Evolutionary conservation across 2,113 vertebrate genomes (phyloP).

Genomic region (Antechinus stuartii): DNA sequence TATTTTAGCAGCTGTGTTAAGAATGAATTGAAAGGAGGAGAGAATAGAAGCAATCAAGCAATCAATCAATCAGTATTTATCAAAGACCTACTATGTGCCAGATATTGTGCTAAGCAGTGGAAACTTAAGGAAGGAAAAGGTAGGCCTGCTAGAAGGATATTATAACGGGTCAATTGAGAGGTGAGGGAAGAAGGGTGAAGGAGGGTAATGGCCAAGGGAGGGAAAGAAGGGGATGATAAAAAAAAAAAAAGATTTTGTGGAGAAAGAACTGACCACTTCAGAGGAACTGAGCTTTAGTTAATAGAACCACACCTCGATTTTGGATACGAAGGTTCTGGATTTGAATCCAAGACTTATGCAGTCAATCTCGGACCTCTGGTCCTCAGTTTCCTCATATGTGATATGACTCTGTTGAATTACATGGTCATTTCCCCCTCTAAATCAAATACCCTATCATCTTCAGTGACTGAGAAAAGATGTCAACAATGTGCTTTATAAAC

Average conservation of each 20-base stretch:
- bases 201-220: not conserved
- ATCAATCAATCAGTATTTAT: not conserved
- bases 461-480: not conserved
- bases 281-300: not conserved
- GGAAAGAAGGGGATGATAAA: not conserved
- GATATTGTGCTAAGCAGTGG: not conserved
- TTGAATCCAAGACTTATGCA: not conserved
- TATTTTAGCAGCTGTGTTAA: not conserved
- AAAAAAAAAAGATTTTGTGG: not conserved
- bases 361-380: not conserved
- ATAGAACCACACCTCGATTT: not conserved
- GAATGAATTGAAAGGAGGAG: not conserved
- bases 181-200: not conserved
- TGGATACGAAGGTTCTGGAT: not conserved
- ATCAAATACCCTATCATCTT: not conserved
- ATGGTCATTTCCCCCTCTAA: not conserved
- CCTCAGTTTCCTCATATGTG: not conserved
- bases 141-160: not conserved
- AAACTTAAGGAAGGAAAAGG: not conserved
- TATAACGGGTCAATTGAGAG: not conserved
- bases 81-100: not conserved
- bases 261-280: not conserved
- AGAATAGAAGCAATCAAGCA: not conserved
- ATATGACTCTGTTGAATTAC: not conserved
- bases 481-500: not conserved